A percentile compares a stretch with the other conserved stretches of the same genome.
Conservation (phyloP, 2,797 vertebrate genomes). For the Ctenopoma kingsleyae region DNA sequence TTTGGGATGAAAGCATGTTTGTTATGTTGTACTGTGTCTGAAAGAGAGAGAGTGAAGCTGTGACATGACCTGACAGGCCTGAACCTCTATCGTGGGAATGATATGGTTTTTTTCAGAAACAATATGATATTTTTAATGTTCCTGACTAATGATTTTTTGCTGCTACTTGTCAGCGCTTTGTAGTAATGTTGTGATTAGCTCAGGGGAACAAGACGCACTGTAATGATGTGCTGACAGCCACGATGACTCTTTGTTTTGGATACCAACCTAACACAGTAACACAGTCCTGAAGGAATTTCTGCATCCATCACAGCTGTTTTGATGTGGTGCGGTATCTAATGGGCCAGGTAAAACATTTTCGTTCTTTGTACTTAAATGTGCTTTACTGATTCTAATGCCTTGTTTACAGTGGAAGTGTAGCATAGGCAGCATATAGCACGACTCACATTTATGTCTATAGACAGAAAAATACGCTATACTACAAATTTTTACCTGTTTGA, state of each 20-base stretch:
- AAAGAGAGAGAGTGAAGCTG: constrained; percentile 26
- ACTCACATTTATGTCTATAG: no score
- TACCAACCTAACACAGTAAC: constrained; percentile 9
- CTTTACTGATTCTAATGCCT: no score
- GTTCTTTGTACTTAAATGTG: no score
- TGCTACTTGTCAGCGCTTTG: constrained; percentile 30
- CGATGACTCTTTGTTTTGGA: constrained; percentile 19
- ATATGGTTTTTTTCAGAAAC: no score
- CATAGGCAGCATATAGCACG: no score
- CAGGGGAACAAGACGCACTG: constrained; percentile 3
- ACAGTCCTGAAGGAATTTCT: constrained; percentile 19
- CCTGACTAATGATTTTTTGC: constrained; percentile 46
- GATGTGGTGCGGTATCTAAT: background rate
- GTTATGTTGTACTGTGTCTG: constrained; percentile 18
- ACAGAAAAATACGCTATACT: no score
- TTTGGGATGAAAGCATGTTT: constrained; percentile 47
- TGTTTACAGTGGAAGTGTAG: no score
- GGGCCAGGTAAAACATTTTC: constrained; percentile 7
- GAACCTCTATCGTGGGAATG: constrained; percentile 28
- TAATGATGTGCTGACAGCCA: constrained; percentile 46
- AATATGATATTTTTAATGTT: constrained; percentile 16
- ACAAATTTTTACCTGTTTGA: no score
- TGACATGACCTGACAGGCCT: constrained; percentile 63
- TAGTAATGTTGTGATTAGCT: constrained; percentile 41
- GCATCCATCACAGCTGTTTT: constrained; percentile 4